Evolutionary conservation across 2,113 vertebrate genomes (phyloP), one percentile per base, ranked within the genome.

Genomic region (Sapajus apella): DNA sequence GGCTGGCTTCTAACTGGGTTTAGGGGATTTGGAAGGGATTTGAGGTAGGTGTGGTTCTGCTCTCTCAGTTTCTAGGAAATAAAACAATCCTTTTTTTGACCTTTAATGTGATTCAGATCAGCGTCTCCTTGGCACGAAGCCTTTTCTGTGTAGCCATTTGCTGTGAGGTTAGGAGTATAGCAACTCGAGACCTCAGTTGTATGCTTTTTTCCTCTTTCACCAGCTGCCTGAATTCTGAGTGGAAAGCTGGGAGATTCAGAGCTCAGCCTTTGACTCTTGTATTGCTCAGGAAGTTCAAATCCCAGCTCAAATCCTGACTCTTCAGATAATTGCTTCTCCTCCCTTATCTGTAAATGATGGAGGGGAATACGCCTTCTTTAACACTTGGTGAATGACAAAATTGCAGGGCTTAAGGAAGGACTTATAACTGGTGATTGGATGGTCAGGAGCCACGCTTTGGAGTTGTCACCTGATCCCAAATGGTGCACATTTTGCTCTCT

Each of bases 1-100:
- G 96, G 86, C 90, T 97, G 90, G 92, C 61, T 98, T 98, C 94
- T 97, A 96, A 52, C 90, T 43, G 97, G 93, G 91, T 97, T 97
- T 0, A 20, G 96, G 96, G 97, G 98, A 98, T 98, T 97, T 97
- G 97, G 97, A 98, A 98, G 96, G 97, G 98, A 94, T 97, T 97
- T 97, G 90, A 98, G 96, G 97, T 97, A 97, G 88, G 96, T 97
- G 93, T 95, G 96, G 97, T 98, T 97, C 96, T 98, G 96, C 95
- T 76, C 7, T 87, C 97, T 90, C 94, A 0, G 73, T 97, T 98
- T 98, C 98, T 96, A 97, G 98, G 98, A 94, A 97, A 98, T 98
- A 98, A 97, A 98, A 98, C 97, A 97, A 93, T 25, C 95, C 96
- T 98, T 97, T 96, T 93, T 88, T 97, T n/a, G 66, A 85, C 96